Evolutionary conservation across 2,888 invertebrate genomes (phyloP).

Genomic region (Napeogenes sylphis): DNA sequence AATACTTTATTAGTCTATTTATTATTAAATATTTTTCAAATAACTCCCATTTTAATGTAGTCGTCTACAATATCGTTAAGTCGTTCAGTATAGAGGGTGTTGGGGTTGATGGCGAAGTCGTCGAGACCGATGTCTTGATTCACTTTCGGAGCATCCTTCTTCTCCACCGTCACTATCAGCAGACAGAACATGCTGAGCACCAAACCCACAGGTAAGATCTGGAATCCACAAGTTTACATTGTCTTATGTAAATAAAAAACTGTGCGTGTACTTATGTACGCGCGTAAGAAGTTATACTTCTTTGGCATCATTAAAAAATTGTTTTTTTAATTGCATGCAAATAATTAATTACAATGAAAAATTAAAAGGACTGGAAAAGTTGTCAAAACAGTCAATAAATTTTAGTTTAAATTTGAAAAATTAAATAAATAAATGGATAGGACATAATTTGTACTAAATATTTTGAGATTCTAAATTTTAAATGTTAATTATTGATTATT

Average conservation of each 20-base stretch:
- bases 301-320: no score
- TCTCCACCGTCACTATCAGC: conserved; percentile 30
- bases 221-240: conserved; percentile 3
- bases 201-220: conserved; percentile 33
- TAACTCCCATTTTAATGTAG: conserved; percentile 26
- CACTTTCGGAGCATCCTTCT: conserved; percentile 30
- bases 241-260: neutral
- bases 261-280: no score
- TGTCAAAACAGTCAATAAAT: no score
- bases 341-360: no score
- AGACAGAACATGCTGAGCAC: conserved; percentile 25
- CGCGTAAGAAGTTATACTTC: no score
- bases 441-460: no score
- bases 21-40: conserved; percentile 8
- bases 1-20: neutral
- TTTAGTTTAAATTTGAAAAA: no score
- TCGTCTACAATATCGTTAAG: conserved; percentile 52
- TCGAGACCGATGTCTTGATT: conserved; percentile 32
- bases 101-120: conserved; percentile 39
- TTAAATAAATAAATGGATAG: no score
- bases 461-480: no score
- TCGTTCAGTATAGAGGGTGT: conserved; percentile 40
- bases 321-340: no score
- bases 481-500: no score
- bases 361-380: no score